Evolutionary conservation across 2,888 invertebrate species (phyloP), one percentile per base, ranked within the genome.

Genomic region (Meteorus colon): DNA sequence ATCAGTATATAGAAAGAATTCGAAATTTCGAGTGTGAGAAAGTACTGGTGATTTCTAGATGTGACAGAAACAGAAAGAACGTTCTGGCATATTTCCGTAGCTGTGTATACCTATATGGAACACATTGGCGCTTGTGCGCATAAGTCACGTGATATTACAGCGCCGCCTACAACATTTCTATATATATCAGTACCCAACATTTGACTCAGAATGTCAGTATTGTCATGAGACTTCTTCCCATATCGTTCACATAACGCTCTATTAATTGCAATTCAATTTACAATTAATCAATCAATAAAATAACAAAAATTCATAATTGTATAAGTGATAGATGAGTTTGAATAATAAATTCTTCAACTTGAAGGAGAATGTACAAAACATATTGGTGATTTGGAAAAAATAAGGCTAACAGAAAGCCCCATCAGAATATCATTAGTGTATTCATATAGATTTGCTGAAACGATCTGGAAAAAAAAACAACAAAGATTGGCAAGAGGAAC

Each of bases 31-130:
- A 24, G 48, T n/a, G 1, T 24, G 14, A 14, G 24, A 41, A 24
- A 41, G 41, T 41, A 24, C 8, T 27, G 24, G 37, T 45, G 41
- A 27, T 68, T 48, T 68, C 51, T 24, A 41, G 31, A 24, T 27
- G 31, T 24, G 19, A 68, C 68, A 48, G 45, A 48, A 68, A 31
- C 14, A 4, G 10, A 73, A 19, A 76, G 81, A 81, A 81, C 70
- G 76, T 81, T 81, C 81, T 81, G 72, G 81, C 77, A 74, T 60
- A 72, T 80, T 79, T 77, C 70, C 78, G 78, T 74, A 10, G 65
- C 77, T 60, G 74, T 63, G n/a, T 45, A 24, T 24, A 1, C 24
- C 24, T 24, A 1, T 24, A 45, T 19, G 8, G 19, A 55, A 78
- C 75, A 34, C 74, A 66, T 31, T 34, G 59, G 45, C 72, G 59